A percentile compares a stretch with the other conserved stretches of the same genome.
These are phyloP conservation scores for Archilochus colubris DNA, from an alignment of 2,113 vertebrate species.

Conservation along the genomic window DNA sequence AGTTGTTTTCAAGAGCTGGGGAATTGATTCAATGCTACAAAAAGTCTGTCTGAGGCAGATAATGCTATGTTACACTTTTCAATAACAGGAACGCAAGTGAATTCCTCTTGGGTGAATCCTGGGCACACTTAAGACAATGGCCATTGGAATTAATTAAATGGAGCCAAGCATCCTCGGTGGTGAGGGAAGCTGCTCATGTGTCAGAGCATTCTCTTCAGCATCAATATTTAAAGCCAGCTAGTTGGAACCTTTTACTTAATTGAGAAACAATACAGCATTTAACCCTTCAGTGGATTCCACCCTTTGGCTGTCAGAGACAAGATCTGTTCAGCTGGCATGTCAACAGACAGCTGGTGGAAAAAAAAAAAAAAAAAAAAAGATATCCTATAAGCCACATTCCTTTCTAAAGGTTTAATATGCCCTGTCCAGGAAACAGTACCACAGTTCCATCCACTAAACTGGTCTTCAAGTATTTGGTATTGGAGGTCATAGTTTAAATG, in stretches of 20 bases:
- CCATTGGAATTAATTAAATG: conserved; percentile 67
- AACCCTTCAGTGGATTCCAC: conserved; percentile 23
- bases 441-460: conserved; percentile 51
- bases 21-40: conserved; percentile 66
- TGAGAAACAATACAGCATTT: conserved; percentile 49
- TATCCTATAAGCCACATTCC: conserved; percentile 22
- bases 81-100: conserved; percentile 38
- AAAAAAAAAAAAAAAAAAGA: conserved; percentile 10
- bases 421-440: conserved; percentile 40
- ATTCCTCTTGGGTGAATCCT: conserved; percentile 65
- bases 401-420: conserved; percentile 48
- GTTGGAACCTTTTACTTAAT: conserved; percentile 56
- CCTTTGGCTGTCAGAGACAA: neutral
- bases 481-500: conserved; percentile 59
- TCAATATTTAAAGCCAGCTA: conserved; percentile 62
- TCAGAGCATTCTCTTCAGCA: conserved; percentile 23
- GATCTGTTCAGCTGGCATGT: conserved; percentile 13
- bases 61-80: conserved; percentile 69
- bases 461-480: conserved; percentile 46
- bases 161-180: conserved; percentile 55
- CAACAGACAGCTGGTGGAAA: conserved; percentile 65
- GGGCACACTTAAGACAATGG: conserved; percentile 63
- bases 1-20: conserved; percentile 64
- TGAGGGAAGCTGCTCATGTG: conserved; percentile 26
- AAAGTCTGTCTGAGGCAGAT: conserved; percentile 72